Evolutionary conservation across 2,888 invertebrate species (phyloP), one percentile per base, ranked within the genome.

Genomic region (Antitype chi): DNA sequence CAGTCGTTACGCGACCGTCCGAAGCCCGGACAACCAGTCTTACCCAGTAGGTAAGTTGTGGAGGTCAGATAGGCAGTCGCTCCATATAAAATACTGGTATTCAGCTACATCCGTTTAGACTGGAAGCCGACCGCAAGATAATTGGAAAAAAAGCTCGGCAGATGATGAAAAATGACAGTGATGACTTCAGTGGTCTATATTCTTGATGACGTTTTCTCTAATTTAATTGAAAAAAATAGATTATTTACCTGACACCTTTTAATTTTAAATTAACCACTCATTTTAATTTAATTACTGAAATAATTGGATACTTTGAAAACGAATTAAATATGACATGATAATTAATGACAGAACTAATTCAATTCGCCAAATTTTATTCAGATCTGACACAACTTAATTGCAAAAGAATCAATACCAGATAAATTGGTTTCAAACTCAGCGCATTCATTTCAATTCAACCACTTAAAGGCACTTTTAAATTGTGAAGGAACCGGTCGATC

Each of bases 261-360:
- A 47, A 70, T 55, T 55, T 60, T 20, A 49, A 53, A 38, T 4
- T n/a, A 55, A 4, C 8, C 2, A 49, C 0, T 49, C 9, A 25
- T 57, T 52, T 57, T 17, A 63, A 63, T 25, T 25, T 4, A 15
- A 55, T 78, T 70, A 59, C 25, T 49, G 38, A 32, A 52, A 63
- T 69, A 77, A 49, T 62, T 77, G 59, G 1, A 60, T 59, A 20
- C 49, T n/a, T 13, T 59, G 28, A 47, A 76, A 60, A 43, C 7
- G n/a, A 15, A 28, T 64, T 53, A 11, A 64, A 59, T 52, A 9
- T 57, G 11, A 9, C 55, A 49, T 20, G 8, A 32, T 6, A 43
- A 43, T 52, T 17, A 57, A 66, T 59, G 59, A 20, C 57, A n/a
- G 25, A 60, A 20, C 23, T 17, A 38, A 47, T 55, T 25, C 1